These are phyloP conservation scores for Craniophora ligustri DNA, from an alignment of 2,888 invertebrate species.

Conservation along the genomic window DNA sequence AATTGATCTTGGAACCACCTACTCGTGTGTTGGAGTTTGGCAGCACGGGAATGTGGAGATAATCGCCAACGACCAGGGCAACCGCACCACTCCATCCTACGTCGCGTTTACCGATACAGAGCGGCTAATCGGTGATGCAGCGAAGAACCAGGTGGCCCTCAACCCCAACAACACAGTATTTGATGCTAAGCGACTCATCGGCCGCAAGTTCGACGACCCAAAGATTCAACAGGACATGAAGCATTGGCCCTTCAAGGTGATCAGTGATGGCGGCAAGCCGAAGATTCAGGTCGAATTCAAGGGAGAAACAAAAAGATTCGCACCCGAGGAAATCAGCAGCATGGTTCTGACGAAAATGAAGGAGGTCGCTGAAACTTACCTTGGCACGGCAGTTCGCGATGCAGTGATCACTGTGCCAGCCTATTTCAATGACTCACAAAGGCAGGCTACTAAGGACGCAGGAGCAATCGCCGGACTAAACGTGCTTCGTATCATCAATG, in stretches of 20 bases:
- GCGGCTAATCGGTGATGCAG: slow-evolving; percentile 95
- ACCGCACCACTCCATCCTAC: slow-evolving; percentile 95
- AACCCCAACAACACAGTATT: slow-evolving; percentile 93
- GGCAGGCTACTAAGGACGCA: slow-evolving; percentile 95
- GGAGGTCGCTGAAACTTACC: slow-evolving; percentile 92
- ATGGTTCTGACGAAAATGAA: slow-evolving; percentile 89
- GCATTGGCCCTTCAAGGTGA: slow-evolving; percentile 94
- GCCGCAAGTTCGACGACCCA: slow-evolving; percentile 92
- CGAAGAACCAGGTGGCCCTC: slow-evolving; percentile 94
- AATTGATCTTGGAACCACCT: slow-evolving; percentile 94
- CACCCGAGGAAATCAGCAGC: slow-evolving; percentile 92
- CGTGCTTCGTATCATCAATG: slow-evolving; percentile 94
- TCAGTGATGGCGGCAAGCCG: slow-evolving; percentile 90
- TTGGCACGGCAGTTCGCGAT: slow-evolving; percentile 91
- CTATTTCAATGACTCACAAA: slow-evolving; percentile 92
- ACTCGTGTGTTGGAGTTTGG: slow-evolving; percentile 96
- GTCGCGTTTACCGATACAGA: slow-evolving; percentile 96
- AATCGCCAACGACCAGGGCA: slow-evolving; percentile 96
- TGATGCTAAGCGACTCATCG: slow-evolving; percentile 93
- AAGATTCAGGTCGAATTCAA: slow-evolving; percentile 91
- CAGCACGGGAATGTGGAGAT: slow-evolving; percentile 94
- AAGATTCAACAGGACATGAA: slow-evolving; percentile 94
- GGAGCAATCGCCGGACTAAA: slow-evolving; percentile 93
- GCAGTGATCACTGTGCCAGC: slow-evolving; percentile 95
- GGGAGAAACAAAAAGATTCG: slow-evolving; percentile 90